Evolutionary conservation across 2,888 invertebrate species (phyloP).

Genomic region (Yponomeuta evonymella): DNA sequence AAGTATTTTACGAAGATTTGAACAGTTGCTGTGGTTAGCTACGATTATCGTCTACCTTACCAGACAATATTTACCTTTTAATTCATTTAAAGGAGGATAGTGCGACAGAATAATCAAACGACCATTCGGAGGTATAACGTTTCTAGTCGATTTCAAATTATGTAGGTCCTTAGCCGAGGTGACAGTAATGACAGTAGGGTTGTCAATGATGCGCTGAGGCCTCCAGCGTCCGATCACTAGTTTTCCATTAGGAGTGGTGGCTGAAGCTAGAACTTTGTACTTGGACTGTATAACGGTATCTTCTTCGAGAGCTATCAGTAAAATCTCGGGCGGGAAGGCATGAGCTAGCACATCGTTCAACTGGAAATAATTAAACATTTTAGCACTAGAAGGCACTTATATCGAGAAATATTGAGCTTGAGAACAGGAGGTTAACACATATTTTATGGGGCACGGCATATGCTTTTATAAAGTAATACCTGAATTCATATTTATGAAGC

Average conservation of each 20-base stretch:
- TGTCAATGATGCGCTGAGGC: background rate
- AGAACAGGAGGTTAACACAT: too few species aligned
- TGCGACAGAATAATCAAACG: conserved; percentile 7
- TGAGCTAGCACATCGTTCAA: background rate
- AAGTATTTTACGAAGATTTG: too few species aligned
- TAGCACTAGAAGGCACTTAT: too few species aligned
- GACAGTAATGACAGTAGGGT: background rate
- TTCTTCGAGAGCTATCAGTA: conserved; percentile 9
- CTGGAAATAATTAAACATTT: background rate
- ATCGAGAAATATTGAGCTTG: too few species aligned
- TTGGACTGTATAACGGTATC: background rate
- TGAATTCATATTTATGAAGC: too few species aligned
- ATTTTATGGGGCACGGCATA: too few species aligned
- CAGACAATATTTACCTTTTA: conserved; percentile 6
- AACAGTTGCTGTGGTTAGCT: too few species aligned
- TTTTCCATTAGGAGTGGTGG: background rate
- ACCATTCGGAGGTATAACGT: background rate
- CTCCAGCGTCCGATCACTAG: conserved; percentile 2
- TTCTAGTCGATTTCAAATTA: background rate
- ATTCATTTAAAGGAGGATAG: conserved; percentile 10
- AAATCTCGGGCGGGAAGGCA: background rate
- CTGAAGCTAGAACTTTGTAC: conserved; percentile 3
- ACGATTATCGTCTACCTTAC: too few species aligned
- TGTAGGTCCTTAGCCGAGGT: conserved; percentile 8
- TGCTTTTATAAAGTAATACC: too few species aligned